Evolutionary conservation across 2,797 vertebrate genomes (phyloP).

Genomic region (Sus cebifrons): DNA sequence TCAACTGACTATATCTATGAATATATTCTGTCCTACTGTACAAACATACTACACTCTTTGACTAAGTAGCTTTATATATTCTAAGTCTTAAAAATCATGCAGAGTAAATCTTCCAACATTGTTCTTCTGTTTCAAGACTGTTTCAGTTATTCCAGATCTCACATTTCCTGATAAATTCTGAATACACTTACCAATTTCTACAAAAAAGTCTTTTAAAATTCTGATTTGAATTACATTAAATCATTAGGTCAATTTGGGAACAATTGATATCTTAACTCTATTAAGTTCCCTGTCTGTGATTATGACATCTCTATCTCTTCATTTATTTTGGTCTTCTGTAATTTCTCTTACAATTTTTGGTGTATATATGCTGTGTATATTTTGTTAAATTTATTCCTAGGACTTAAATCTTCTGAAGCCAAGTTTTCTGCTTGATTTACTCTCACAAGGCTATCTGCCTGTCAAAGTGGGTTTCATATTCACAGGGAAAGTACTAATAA

Average conservation of each 20-base stretch:
- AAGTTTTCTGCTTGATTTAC: background rate
- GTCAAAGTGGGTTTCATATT: background rate
- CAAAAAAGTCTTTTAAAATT: background rate
- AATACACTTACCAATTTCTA: background rate
- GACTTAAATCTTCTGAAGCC: background rate
- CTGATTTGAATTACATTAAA: background rate
- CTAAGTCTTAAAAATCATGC: conserved; percentile 26
- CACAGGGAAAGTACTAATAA: background rate
- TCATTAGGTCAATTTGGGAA: background rate
- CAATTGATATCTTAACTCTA: background rate
- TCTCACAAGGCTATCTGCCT: background rate
- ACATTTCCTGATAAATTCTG: conserved; percentile 13
- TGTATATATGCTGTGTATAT: background rate
- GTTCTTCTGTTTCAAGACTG: background rate
- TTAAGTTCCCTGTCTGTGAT: conserved; percentile 6
- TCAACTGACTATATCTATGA: background rate
- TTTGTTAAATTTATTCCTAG: conserved; percentile 16
- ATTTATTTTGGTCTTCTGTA: background rate
- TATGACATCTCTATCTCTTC: background rate
- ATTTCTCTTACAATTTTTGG: conserved; percentile 44
- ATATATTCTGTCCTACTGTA: background rate
- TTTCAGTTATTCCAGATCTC: background rate
- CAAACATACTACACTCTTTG: background rate
- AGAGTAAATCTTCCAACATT: conserved; percentile 2
- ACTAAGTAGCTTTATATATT: background rate